Percentiles rank a stretch among this genome's conserved stretches.
These are phyloP conservation scores for Spatula clypeata DNA, from an alignment of 2,797 vertebrate species.

Conservation along the genomic window DNA sequence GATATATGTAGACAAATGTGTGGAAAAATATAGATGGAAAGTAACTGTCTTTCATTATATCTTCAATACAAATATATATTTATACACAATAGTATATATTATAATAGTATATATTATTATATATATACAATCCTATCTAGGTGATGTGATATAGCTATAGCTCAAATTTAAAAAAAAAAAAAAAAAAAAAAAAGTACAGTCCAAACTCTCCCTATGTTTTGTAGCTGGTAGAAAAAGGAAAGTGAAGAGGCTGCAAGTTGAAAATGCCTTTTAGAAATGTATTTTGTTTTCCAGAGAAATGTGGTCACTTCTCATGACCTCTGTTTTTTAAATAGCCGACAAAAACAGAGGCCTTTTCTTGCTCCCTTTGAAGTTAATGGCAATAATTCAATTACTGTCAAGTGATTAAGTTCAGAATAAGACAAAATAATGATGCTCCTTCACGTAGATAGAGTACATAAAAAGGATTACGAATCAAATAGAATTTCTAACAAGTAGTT, in stretches of 20 bases:
- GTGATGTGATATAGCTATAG: neutral
- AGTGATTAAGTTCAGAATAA: neutral
- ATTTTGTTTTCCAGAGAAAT: neutral
- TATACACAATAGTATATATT: neutral
- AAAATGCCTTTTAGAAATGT: neutral
- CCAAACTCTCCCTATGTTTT: neutral
- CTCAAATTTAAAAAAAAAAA: neutral
- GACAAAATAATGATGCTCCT: neutral
- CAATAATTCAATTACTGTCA: neutral
- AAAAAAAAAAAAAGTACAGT: neutral
- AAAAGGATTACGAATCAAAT: neutral
- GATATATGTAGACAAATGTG: neutral
- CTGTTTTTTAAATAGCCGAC: neutral
- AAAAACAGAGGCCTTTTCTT: neutral
- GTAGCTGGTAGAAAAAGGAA: neutral
- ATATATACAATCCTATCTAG: too few species aligned
- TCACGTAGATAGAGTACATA: neutral
- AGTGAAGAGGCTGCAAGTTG: neutral
- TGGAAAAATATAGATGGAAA: neutral
- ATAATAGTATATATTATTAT: too few species aligned
- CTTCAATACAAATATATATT: neutral
- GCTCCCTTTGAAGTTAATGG: neutral
- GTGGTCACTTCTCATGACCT: neutral
- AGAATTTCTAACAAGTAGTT: neutral
- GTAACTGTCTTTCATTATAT: rapidly evolving